Conservation (phyloP, 2,888 invertebrate genomes). For the Ennomos fuscantarius region DNA sequence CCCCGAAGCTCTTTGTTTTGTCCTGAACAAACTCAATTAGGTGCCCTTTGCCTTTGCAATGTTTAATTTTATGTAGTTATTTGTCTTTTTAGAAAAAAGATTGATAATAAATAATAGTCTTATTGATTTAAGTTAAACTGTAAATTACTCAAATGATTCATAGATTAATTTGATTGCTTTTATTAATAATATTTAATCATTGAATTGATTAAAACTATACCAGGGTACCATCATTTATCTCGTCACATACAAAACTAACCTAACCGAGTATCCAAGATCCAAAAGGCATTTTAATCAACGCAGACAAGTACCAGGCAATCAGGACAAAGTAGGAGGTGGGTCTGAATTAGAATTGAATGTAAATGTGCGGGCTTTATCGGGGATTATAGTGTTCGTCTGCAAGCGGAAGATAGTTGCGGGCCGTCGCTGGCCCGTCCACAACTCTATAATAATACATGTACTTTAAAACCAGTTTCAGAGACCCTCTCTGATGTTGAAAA, state of each 20-base stretch:
- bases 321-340: conserved; percentile 73
- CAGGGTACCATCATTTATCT: conserved; percentile 27
- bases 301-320: conserved; percentile 79
- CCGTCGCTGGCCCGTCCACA: conserved; percentile 64
- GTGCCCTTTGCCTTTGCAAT: conserved; percentile 76
- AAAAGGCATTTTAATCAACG: conserved; percentile 77
- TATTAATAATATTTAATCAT: too few species aligned
- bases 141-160: too few species aligned
- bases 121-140: too few species aligned
- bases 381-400: conserved; percentile 86
- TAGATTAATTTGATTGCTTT: too few species aligned
- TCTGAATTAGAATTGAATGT: conserved; percentile 85
- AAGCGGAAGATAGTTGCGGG: conserved; percentile 80
- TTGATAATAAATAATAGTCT: too few species aligned
- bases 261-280: conserved; percentile 38
- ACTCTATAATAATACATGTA: conserved; percentile 65
- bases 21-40: conserved; percentile 85
- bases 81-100: too few species aligned
- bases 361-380: conserved; percentile 86
- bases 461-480: conserved; percentile 47
- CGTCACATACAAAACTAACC: conserved; percentile 31
- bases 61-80: conserved; percentile 60
- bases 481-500: conserved; percentile 9
- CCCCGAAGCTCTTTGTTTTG: conserved; percentile 78
- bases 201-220: not conserved